A percentile compares a stretch with the other conserved stretches of the same genome.
Conservation (phyloP, 2,797 vertebrate species). For the Rhincodon typus region DNA sequence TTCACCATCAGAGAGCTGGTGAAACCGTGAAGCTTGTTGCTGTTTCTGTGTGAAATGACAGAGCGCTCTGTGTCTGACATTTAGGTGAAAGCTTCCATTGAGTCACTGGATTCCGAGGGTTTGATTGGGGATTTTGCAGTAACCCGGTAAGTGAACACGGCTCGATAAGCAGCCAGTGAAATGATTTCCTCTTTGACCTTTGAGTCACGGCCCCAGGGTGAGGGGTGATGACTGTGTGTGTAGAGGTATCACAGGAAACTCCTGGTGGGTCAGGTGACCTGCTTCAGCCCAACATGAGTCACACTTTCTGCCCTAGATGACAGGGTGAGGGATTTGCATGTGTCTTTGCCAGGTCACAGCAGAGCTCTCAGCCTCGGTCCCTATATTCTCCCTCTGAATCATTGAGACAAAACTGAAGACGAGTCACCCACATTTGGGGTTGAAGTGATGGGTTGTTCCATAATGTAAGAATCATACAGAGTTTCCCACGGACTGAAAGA, state of each 20-base stretch:
- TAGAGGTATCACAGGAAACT: not conserved
- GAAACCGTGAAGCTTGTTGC: not conserved
- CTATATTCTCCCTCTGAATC: not conserved
- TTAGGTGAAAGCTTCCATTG: not conserved
- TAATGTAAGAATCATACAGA: not conserved
- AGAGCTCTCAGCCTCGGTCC: not conserved
- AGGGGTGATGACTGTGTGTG: not conserved
- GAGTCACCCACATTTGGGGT: not conserved
- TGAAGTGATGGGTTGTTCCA: not conserved
- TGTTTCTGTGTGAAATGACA: not conserved
- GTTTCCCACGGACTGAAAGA: not conserved
- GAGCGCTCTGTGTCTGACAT: not conserved
- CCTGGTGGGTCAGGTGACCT: not conserved
- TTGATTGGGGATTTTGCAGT: not conserved
- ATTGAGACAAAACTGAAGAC: not conserved
- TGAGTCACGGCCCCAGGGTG: not conserved
- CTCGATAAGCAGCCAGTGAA: not conserved
- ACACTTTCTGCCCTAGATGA: not conserved
- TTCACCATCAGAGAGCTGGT: not conserved
- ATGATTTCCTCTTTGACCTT: not conserved
- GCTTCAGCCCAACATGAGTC: not conserved
- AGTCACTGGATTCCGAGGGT: not conserved
- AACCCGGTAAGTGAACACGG: not conserved
- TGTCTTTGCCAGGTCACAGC: not conserved
- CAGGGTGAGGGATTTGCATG: not conserved